phyloP scores from a whole-genome alignment of 2,113 vertebrate species.

The Microcebus tavaratra region DNA sequence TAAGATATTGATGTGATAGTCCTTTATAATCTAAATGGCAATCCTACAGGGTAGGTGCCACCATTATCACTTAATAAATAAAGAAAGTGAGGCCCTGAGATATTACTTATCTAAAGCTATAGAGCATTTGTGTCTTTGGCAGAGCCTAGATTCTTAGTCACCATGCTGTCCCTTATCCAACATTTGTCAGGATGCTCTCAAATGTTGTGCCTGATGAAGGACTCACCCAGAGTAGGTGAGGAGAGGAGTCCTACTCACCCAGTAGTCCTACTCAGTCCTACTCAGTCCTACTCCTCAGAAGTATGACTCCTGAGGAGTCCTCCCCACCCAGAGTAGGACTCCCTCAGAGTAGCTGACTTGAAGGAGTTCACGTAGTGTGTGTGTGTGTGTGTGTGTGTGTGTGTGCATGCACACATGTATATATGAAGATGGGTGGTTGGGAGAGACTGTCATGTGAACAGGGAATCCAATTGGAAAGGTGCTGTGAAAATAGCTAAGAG shows the following conservation, averaged over 20 bases:
- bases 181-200: neutral
- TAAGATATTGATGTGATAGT: neutral
- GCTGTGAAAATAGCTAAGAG: neutral
- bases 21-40: neutral
- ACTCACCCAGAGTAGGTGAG: neutral
- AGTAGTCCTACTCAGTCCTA: too few species aligned
- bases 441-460: neutral
- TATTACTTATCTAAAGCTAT: neutral
- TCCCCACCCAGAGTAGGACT: neutral
- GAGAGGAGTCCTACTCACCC: too few species aligned
- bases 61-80: neutral
- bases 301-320: too few species aligned
- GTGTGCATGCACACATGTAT: fast-evolving
- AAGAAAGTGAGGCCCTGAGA: neutral
- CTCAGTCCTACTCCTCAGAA: too few species aligned
- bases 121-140: neutral
- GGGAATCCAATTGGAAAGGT: neutral
- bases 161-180: neutral
- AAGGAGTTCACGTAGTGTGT: neutral
- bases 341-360: neutral
- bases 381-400: too few species aligned
- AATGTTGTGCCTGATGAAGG: neutral
- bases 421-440: neutral
- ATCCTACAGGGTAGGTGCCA: neutral
- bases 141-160: neutral